phyloP scores from a whole-genome alignment of 1,140 invertebrate species.

The Heliconius hewitsoni region DNA sequence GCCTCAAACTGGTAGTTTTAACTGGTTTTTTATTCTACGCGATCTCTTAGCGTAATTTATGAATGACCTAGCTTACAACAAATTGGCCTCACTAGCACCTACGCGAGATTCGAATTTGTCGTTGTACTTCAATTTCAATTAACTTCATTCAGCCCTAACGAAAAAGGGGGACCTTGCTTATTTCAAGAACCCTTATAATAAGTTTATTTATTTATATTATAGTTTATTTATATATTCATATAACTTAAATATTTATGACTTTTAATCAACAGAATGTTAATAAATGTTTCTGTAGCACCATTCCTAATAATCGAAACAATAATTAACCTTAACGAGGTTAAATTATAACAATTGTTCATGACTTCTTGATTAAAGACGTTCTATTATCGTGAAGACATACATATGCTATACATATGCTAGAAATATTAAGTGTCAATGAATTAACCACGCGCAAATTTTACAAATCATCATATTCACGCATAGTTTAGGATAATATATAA shows the following conservation, averaged over 20 bases:
- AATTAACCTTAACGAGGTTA: neutral
- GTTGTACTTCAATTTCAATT: too few relatives aligned
- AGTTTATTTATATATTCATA: too few relatives aligned
- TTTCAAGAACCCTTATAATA: too few relatives aligned
- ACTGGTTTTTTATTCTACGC: too few relatives aligned
- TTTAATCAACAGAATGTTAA: too few relatives aligned
- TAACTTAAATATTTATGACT: neutral
- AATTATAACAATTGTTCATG: slow-evolving; percentile 9
- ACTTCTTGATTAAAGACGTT: slow-evolving; percentile 1
- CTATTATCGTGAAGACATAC: neutral
- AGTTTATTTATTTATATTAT: too few relatives aligned
- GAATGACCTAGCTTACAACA: neutral
- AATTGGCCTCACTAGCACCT: neutral
- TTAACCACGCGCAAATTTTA: neutral
- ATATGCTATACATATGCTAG: neutral
- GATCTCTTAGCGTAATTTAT: neutral
- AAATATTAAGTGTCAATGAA: slow-evolving; percentile 1
- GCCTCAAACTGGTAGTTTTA: too few relatives aligned
- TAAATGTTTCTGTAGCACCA: neutral
- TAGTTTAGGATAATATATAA: neutral
- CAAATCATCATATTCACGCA: neutral
- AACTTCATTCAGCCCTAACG: too few relatives aligned
- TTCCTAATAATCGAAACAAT: neutral
- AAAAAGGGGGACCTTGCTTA: too few relatives aligned
- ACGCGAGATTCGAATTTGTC: neutral